These are phyloP conservation scores for Drosophila basisetae DNA, from an alignment of 2,888 invertebrate species.

Conservation along the genomic window DNA sequence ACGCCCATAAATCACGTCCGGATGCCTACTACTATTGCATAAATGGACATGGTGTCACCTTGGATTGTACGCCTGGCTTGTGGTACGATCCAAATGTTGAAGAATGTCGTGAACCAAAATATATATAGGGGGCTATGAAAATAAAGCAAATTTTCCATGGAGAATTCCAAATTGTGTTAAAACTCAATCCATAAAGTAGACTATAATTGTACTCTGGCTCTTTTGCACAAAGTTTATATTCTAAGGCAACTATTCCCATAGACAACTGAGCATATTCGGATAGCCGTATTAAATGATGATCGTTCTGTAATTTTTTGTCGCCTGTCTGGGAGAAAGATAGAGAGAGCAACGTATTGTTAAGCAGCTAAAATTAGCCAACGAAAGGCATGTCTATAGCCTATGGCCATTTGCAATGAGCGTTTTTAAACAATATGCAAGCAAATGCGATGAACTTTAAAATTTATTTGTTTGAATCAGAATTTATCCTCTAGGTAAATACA, in stretches of 20 bases:
- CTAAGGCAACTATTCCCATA: background rate
- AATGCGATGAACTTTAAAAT: constrained; percentile 53
- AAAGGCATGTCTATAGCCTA: constrained; percentile 22
- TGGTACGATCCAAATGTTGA: constrained; percentile 70
- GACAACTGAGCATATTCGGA: background rate
- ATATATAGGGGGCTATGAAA: constrained; percentile 36
- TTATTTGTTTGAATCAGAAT: constrained; percentile 45
- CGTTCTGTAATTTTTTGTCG: constrained; percentile 33
- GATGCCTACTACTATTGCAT: constrained; percentile 80
- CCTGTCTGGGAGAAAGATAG: constrained; percentile 33
- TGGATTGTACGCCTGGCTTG: constrained; percentile 82
- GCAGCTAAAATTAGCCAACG: constrained; percentile 54
- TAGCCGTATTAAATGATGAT: background rate
- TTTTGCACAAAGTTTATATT: background rate
- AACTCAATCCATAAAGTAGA: background rate
- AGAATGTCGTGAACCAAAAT: constrained; percentile 75
- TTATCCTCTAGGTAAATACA: constrained; percentile 38
- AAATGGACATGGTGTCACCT: constrained; percentile 77
- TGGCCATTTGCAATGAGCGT: constrained; percentile 21
- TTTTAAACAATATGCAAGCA: constrained; percentile 47
- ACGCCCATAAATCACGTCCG: constrained; percentile 58
- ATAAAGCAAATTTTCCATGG: background rate
- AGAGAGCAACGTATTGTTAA: constrained; percentile 32
- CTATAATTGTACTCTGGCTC: background rate
- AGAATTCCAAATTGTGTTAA: background rate